Conservation (phyloP, 64 coral and sea anemone genomes). For the Orbicella faveolata region DNA sequence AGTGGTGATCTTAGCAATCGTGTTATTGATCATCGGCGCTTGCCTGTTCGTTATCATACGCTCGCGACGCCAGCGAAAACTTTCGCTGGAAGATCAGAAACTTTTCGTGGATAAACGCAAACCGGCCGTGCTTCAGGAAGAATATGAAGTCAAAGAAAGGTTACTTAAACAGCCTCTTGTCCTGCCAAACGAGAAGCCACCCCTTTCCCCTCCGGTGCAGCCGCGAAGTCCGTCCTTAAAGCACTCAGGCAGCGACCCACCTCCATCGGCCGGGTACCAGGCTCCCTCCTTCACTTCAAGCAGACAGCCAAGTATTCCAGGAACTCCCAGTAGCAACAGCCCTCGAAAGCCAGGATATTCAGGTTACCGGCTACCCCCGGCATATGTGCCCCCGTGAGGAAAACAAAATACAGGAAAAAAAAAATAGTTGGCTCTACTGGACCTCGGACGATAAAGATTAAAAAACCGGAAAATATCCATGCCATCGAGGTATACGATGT, state of each 20-base stretch:
- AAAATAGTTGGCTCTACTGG: neutral
- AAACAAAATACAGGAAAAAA: neutral
- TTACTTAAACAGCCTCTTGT: slow-evolving; percentile 82
- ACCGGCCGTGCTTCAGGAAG: slow-evolving; percentile 85
- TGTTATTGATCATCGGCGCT: slow-evolving; percentile 60
- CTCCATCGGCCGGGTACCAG: slow-evolving; percentile 44
- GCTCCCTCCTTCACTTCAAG: slow-evolving; percentile 59
- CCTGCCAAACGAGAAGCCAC: slow-evolving; percentile 89
- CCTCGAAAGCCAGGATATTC: slow-evolving; percentile 74
- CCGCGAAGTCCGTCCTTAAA: slow-evolving; percentile 74
- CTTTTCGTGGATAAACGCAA: slow-evolving; percentile 83
- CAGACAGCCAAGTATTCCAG: slow-evolving; percentile 48
- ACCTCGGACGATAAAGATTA: neutral
- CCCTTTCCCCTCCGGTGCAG: slow-evolving; percentile 53
- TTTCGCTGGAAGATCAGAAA: slow-evolving; percentile 58
- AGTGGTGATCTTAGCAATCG: slow-evolving; percentile 49
- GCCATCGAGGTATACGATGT: neutral
- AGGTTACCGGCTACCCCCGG: slow-evolving; percentile 86
- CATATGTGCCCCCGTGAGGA: slow-evolving; percentile 81
- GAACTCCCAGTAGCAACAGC: slow-evolving; percentile 45
- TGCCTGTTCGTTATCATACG: slow-evolving; percentile 72
- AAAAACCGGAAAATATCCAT: neutral
- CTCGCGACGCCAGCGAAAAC: slow-evolving; percentile 45
- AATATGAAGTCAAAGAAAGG: slow-evolving; percentile 88
- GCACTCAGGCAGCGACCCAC: slow-evolving; percentile 55